Conservation (phyloP, 1,140 invertebrate genomes). For the Scaptomyza montana region DNA sequence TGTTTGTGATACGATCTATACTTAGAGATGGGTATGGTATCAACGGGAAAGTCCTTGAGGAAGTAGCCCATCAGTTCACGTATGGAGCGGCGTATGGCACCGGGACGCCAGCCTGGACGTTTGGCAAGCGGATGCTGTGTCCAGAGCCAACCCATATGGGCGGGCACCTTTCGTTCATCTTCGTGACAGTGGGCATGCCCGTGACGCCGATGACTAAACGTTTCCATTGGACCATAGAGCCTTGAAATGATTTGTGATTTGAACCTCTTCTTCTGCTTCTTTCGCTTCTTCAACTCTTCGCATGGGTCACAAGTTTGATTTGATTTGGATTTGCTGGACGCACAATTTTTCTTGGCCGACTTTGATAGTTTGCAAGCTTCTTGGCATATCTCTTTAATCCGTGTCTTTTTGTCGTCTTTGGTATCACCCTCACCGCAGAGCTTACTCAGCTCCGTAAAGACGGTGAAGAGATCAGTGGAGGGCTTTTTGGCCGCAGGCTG, state of each 20-base stretch:
- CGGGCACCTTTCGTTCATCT: conserved; percentile 51
- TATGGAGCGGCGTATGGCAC: conserved; percentile 72
- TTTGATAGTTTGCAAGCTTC: conserved; percentile 50
- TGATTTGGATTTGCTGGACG: too few relatives aligned
- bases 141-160: conserved; percentile 83
- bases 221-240: conserved; percentile 25
- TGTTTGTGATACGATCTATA: conserved; percentile 62
- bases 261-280: not conserved
- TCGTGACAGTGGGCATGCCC: conserved; percentile 21
- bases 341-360: not conserved
- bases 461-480: conserved; percentile 37
- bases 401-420: not conserved
- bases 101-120: conserved; percentile 67
- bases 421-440: conserved; percentile 40
- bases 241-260: conserved; percentile 29
- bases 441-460: conserved; percentile 63
- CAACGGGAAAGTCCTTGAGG: conserved; percentile 70
- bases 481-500: not conserved
- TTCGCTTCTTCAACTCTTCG: not conserved
- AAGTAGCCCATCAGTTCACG: conserved; percentile 76
- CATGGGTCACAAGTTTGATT: not conserved
- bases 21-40: conserved; percentile 63
- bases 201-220: not conserved
- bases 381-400: conserved; percentile 50
- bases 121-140: conserved; percentile 54